A percentile compares a stretch with the other conserved stretches of the same genome.
These are phyloP conservation scores for Strigops habroptila DNA, from an alignment of 2,113 vertebrate species.

Conservation along the genomic window DNA sequence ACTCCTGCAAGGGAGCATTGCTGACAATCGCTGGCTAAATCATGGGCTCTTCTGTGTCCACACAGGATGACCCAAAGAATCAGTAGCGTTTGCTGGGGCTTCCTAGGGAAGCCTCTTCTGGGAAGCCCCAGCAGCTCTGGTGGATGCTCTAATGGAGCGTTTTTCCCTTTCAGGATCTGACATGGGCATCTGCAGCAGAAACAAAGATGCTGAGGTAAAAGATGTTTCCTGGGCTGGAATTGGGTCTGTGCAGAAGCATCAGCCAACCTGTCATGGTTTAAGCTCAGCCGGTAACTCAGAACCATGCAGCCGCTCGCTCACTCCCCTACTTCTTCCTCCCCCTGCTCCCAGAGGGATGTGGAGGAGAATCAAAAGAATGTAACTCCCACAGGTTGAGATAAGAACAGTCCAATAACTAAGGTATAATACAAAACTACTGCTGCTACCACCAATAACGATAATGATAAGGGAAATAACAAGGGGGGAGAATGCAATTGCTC, in stretches of 20 bases:
- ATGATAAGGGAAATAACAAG: no score
- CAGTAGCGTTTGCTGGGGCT: neutral
- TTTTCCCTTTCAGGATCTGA: neutral
- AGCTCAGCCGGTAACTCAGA: neutral
- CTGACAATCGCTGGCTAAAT: neutral
- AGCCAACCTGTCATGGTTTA: neutral
- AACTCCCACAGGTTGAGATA: no score
- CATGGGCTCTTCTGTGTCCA: neutral
- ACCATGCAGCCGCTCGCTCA: no score
- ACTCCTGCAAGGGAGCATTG: neutral
- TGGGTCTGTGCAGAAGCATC: neutral
- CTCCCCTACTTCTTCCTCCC: no score
- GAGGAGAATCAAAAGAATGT: no score
- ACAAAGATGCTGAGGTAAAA: neutral
- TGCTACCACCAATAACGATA: no score
- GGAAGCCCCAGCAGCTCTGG: neutral
- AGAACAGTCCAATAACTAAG: no score
- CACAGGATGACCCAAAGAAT: neutral
- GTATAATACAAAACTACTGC: no score
- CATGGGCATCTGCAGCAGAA: neutral
- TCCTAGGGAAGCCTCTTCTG: neutral
- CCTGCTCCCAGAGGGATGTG: no score
- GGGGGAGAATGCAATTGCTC: no score
- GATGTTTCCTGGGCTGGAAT: neutral
- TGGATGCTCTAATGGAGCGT: rapidly evolving